phyloP scores from a whole-genome alignment of 2,113 vertebrate species.

The Ictidomys tridecemlineatus region DNA sequence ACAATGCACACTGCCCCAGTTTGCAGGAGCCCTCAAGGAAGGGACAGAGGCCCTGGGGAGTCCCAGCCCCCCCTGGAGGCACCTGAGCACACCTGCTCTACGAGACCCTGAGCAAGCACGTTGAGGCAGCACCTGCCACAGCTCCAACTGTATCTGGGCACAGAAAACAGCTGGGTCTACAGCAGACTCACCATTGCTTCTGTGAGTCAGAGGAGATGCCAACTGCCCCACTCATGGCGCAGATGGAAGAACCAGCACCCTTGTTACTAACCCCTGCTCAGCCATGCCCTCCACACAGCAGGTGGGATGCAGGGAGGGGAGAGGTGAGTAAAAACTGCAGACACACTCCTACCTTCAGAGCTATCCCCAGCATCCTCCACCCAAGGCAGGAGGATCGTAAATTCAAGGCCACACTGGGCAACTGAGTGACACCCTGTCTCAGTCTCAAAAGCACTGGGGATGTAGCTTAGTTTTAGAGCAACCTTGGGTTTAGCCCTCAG shows the following conservation, averaged over 20 bases:
- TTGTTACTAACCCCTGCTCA: neutral
- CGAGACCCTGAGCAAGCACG: rapidly evolving
- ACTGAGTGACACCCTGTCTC: neutral
- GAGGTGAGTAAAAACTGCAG: neutral
- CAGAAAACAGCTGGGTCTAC: neutral
- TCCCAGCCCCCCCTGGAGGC: no score
- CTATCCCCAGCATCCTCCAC: neutral
- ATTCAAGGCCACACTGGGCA: neutral
- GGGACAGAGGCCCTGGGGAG: neutral
- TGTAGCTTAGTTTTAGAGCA: no score
- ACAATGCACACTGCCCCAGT: no score
- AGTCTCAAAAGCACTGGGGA: neutral
- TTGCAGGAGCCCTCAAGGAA: neutral
- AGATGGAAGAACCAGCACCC: neutral
- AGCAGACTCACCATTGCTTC: neutral
- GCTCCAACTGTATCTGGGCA: neutral
- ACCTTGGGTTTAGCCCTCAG: no score
- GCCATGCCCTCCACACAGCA: neutral
- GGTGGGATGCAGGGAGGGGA: neutral
- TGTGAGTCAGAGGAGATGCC: neutral
- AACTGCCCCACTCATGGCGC: neutral
- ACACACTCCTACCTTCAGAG: neutral
- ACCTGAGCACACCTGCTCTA: neutral
- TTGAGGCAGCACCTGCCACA: neutral
- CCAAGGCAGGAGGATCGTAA: neutral